Evolutionary conservation across 2,888 invertebrate genomes (phyloP), one percentile per base, ranked within the genome.

Genomic region (Embidobia sp.): DNA sequence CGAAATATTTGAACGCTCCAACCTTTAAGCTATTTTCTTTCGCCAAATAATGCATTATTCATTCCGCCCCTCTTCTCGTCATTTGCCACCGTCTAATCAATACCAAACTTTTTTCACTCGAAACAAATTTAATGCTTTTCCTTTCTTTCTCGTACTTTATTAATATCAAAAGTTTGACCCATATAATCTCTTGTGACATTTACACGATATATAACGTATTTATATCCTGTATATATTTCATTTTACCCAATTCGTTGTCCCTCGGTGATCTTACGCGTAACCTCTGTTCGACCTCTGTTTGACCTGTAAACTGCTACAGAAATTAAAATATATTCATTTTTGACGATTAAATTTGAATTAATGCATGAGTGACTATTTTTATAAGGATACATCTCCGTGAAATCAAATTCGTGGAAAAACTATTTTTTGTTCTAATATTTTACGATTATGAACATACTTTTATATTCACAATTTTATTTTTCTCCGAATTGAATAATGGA

Each of bases 31-130:
- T 49, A 67, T 57, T 57, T 69, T 51, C 59, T 42, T 59, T 51
- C 49, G 7, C 22, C 49, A 59, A 59, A 69, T 33, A 42, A 51
- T 69, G 33, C 59, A 59, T 69, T 69, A 69, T 66, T 66, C 51
- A 66, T 64, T 40, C 8, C 5, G 18, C 19, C 11, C 22, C 10
- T 51, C 10, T 42, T 44, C 6, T 16, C 44, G 13, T 27, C 26
- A 26, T 37, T 42, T 11, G 40, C 11, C 2, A 2, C 13, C n/a
- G 22, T 16, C 29, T 40, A 42, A 55, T 55, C 55, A 29, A 42
- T 29, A 26, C 0, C 3, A 2, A 15, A 15, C 2, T 15, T 53
- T 37, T 37, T 37, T n/a, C 5, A 8, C 1, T 18, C 6, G 33
- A 35, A 35, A 15, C 40, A 8, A 40, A 40, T 18, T 40, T 18